phyloP scores from a whole-genome alignment of 2,113 vertebrate species.

The Natator depressus region DNA sequence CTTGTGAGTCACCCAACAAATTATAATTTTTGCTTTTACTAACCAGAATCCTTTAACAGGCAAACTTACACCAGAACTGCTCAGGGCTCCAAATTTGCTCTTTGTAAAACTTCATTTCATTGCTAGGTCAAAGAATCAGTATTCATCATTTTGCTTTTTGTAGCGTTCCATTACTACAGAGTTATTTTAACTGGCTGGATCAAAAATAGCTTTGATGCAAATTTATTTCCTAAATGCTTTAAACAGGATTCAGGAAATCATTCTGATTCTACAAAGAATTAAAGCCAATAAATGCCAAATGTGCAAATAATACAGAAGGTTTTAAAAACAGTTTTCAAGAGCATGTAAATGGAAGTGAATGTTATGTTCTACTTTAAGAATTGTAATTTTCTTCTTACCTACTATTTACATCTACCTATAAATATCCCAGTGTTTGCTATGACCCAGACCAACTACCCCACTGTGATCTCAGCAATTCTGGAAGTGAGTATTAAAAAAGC shows the following conservation, averaged over 20 bases:
- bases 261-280: neutral
- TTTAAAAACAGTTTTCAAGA: conserved; percentile 11
- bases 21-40: neutral
- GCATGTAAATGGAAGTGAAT: neutral
- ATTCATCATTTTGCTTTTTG: neutral
- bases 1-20: neutral
- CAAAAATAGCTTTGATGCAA: neutral
- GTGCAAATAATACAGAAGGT: neutral
- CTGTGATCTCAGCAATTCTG: neutral
- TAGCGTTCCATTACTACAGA: neutral
- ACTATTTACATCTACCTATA: neutral
- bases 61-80: neutral
- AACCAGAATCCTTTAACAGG: neutral
- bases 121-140: neutral
- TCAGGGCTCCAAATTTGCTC: neutral
- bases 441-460: neutral
- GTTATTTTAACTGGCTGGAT: neutral
- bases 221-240: neutral
- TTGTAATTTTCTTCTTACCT: neutral
- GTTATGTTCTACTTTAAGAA: too few relatives aligned
- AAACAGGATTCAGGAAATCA: neutral
- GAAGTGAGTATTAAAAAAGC: neutral
- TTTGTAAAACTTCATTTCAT: neutral
- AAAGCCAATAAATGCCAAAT: neutral
- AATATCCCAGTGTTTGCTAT: neutral